Evolutionary conservation across 1,140 invertebrate genomes (phyloP).

Genomic region (Magallana angulata): DNA sequence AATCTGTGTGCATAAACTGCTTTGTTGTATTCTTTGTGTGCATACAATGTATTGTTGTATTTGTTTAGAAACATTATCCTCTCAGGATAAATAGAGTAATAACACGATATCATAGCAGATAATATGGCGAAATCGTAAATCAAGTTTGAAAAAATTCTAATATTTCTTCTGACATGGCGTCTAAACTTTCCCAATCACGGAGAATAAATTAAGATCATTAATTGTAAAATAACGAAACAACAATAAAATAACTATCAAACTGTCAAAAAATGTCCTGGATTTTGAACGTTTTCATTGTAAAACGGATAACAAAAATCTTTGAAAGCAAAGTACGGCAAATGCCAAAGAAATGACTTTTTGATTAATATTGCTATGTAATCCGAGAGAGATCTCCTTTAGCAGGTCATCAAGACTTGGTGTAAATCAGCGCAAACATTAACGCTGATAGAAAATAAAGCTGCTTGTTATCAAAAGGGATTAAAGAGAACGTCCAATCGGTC

Average conservation of each 20-base stretch:
- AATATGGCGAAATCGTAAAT: conserved; percentile 8
- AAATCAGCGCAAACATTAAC: no score
- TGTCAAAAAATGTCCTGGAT: neutral
- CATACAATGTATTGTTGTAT: no score
- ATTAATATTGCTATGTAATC: no score
- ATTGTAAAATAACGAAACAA: neutral
- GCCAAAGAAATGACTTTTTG: neutral
- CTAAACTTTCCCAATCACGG: neutral
- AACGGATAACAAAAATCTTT: neutral
- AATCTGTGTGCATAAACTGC: neutral
- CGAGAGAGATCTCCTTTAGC: no score
- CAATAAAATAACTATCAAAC: neutral
- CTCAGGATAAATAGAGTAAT: neutral
- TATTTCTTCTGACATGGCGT: neutral
- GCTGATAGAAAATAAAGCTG: no score
- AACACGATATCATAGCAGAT: neutral
- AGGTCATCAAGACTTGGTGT: no score
- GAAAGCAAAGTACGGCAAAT: neutral
- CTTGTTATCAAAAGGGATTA: no score
- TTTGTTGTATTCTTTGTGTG: neutral
- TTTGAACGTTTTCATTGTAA: neutral
- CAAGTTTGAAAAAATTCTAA: neutral
- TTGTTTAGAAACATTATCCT: no score
- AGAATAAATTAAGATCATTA: conserved; percentile 23
- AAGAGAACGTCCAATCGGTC: no score